These are phyloP conservation scores for Stictonetta naevosa DNA, from an alignment of 2,113 vertebrate genomes.

Conservation along the genomic window DNA sequence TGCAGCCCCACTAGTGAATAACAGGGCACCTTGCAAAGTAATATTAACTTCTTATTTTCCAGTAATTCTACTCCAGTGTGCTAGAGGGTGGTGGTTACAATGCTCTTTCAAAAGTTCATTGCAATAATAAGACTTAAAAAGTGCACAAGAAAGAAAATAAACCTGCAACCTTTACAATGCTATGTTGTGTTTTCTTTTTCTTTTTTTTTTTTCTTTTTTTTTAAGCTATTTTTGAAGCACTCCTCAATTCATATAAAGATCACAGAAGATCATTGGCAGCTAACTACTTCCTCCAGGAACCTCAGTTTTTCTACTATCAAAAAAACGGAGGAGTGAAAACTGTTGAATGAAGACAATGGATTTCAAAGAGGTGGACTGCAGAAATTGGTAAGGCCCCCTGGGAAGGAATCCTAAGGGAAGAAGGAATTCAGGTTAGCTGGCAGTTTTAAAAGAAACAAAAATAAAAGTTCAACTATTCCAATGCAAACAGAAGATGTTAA, in stretches of 20 bases:
- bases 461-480: not conserved
- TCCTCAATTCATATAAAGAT: not conserved
- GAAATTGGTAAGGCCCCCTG: not conserved
- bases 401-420: slow-evolving; percentile 33
- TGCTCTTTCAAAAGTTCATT: not conserved
- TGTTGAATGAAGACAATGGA: slow-evolving; percentile 49
- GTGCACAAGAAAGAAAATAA: not conserved
- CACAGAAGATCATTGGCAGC: not conserved
- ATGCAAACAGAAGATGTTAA: not conserved
- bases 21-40: not conserved
- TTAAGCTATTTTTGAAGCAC: not conserved
- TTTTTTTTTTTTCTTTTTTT: not conserved
- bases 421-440: slow-evolving; percentile 46
- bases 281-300: slow-evolving; percentile 22
- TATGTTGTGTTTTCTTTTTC: not conserved
- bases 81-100: not conserved
- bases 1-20: not conserved
- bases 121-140: slow-evolving; percentile 2
- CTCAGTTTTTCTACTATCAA: not conserved
- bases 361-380: slow-evolving; percentile 11
- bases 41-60: slow-evolving; percentile 1
- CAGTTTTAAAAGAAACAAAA: not conserved
- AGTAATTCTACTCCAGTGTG: not conserved
- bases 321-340: not conserved
- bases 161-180: not conserved